Evolutionary conservation across 2,888 invertebrate genomes (phyloP).

Genomic region (Lithophane ornitopus): DNA sequence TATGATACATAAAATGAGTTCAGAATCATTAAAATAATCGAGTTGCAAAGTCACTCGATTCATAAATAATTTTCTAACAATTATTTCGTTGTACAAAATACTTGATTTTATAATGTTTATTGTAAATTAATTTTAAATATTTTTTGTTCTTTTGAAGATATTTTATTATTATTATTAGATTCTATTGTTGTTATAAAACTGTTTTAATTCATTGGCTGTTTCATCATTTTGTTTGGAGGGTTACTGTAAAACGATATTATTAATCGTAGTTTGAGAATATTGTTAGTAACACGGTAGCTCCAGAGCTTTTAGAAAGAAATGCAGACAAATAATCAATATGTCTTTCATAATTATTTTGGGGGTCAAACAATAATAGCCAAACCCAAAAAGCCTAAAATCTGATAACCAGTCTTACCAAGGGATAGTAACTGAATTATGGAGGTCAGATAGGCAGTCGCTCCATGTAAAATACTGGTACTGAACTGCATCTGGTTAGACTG

Average conservation of each 20-base stretch:
- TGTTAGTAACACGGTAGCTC: neutral
- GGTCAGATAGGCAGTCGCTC: no score
- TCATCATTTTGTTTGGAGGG: neutral
- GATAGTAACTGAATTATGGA: no score
- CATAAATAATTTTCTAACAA: slow-evolving; percentile 32
- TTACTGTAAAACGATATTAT: slow-evolving; percentile 29
- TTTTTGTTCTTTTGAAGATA: slow-evolving; percentile 45
- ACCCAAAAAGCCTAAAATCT: no score
- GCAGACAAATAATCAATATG: neutral
- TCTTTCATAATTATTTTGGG: neutral
- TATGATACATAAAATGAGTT: neutral
- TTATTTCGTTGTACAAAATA: slow-evolving; percentile 57
- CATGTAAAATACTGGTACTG: no score
- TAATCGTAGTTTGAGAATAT: slow-evolving; percentile 6
- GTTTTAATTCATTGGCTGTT: slow-evolving; percentile 33
- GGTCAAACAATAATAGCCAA: no score
- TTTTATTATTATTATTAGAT: slow-evolving; percentile 39
- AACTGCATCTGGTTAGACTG: no score
- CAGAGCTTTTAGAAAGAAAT: neutral
- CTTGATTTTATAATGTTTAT: slow-evolving; percentile 50
- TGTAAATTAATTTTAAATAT: slow-evolving; percentile 50
- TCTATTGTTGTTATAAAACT: slow-evolving; percentile 24
- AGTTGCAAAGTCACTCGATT: neutral
- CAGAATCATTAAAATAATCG: slow-evolving; percentile 1
- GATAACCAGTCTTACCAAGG: no score